These are phyloP conservation scores for Palloptera scutellata DNA, from an alignment of 2,888 invertebrate genomes.

Conservation along the genomic window DNA sequence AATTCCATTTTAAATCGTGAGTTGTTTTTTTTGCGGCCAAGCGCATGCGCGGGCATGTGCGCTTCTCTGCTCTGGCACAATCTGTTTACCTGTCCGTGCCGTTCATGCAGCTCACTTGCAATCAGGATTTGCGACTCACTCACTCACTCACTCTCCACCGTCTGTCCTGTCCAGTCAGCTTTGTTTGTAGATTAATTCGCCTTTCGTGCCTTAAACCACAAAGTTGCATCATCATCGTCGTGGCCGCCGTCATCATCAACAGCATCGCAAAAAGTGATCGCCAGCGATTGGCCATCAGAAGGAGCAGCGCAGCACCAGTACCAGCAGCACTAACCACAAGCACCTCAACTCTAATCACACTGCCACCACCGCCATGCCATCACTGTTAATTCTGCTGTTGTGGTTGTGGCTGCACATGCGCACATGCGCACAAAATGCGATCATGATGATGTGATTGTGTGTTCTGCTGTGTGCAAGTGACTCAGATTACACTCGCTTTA, in stretches of 20 bases:
- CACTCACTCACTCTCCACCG: slow-evolving; percentile 8
- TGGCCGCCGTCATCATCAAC: not conserved
- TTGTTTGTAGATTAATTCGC: slow-evolving; percentile 23
- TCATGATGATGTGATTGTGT: slow-evolving; percentile 14
- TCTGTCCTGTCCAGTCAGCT: slow-evolving; percentile 20
- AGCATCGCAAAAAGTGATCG: not conserved
- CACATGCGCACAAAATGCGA: slow-evolving; percentile 9
- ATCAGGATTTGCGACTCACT: not conserved
- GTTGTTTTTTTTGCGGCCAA: slow-evolving; percentile 23
- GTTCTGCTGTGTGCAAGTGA: slow-evolving; percentile 15
- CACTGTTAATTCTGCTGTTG: no score
- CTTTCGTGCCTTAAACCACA: slow-evolving; percentile 24
- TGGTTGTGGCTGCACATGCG: not conserved
- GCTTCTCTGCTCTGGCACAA: not conserved
- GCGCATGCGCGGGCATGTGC: slow-evolving; percentile 25
- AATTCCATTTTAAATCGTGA: slow-evolving; percentile 33
- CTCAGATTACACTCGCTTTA: slow-evolving; percentile 25
- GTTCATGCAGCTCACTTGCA: no score
- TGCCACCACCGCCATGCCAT: no score
- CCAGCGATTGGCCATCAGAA: not conserved
- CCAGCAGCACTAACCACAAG: no score
- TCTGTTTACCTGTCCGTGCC: no score
- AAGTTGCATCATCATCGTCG: slow-evolving; percentile 27
- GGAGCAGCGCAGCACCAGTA: no score
- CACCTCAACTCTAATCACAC: no score